A percentile compares a stretch with the other conserved stretches of the same genome.
Conservation (phyloP, 2,113 vertebrate species). For the Phylloscopus trochilus region DNA sequence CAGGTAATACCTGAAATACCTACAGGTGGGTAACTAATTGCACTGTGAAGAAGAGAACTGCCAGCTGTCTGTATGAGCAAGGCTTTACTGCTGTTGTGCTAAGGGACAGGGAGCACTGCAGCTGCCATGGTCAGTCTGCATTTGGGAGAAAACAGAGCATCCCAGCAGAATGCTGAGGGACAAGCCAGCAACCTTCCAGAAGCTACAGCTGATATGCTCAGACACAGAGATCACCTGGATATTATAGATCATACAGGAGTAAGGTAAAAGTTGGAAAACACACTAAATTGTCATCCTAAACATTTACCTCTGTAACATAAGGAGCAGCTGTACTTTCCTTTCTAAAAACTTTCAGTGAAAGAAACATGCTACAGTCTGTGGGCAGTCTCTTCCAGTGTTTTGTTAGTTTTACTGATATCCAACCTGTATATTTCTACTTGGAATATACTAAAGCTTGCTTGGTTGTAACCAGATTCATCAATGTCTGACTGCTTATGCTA, state of each 20-base stretch:
- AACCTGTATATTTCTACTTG: neutral
- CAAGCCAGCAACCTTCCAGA: neutral
- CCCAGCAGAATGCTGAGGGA: neutral
- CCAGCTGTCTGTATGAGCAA: neutral
- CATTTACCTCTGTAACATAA: neutral
- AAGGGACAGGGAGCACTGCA: rapidly evolving
- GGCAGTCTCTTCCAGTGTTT: neutral
- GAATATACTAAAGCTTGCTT: neutral
- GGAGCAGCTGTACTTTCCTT: neutral
- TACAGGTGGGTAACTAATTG: neutral
- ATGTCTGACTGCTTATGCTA: neutral
- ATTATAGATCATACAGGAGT: neutral
- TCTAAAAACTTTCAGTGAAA: neutral
- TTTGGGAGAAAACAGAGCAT: rapidly evolving
- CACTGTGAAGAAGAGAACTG: neutral
- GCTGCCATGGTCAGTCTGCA: neutral
- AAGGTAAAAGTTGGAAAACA: neutral
- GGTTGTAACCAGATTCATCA: neutral
- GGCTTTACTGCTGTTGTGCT: neutral
- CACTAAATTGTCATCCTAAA: neutral
- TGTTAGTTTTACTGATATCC: neutral
- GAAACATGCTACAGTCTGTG: neutral
- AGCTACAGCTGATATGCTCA: neutral
- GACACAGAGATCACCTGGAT: neutral
- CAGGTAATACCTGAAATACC: neutral